phyloP scores from a whole-genome alignment of 2,797 vertebrate genomes.

The Amazona ochrocephala region DNA sequence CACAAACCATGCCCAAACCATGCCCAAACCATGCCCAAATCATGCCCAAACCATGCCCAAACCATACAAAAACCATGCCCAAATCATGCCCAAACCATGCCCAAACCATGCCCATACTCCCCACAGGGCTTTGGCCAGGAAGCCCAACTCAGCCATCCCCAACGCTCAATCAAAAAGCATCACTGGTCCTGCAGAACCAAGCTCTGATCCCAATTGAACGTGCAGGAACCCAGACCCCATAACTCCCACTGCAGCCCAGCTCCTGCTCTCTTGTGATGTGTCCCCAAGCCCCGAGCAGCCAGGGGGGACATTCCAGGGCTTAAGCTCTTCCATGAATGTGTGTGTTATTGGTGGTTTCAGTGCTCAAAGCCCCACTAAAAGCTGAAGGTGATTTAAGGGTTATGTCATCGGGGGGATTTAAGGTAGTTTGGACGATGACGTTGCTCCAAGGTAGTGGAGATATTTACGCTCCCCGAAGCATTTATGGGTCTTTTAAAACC shows the following conservation, averaged over 20 bases:
- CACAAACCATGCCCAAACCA: neutral
- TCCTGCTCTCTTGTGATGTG: accelerated
- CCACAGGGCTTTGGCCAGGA: neutral
- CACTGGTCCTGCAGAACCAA: accelerated
- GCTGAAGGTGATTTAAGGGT: neutral
- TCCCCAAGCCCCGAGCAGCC: neutral
- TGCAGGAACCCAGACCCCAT: accelerated
- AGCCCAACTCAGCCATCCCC: neutral
- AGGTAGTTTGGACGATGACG: neutral
- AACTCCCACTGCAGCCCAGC: neutral
- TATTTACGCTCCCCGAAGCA: neutral
- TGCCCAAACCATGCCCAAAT: no score
- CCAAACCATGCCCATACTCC: neutral
- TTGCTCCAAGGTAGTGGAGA: neutral
- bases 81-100: neutral
- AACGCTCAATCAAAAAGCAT: neutral
- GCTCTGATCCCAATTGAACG: accelerated
- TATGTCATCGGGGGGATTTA: neutral
- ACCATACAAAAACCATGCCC: no score
- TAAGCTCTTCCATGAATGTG: accelerated
- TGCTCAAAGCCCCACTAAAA: neutral
- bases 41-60: no score
- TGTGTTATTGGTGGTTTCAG: neutral
- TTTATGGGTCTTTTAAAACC: conserved; percentile 43
- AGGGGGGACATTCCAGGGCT: accelerated